Conservation (phyloP, 2,797 vertebrate species). For the Lacerta bilineata region DNA sequence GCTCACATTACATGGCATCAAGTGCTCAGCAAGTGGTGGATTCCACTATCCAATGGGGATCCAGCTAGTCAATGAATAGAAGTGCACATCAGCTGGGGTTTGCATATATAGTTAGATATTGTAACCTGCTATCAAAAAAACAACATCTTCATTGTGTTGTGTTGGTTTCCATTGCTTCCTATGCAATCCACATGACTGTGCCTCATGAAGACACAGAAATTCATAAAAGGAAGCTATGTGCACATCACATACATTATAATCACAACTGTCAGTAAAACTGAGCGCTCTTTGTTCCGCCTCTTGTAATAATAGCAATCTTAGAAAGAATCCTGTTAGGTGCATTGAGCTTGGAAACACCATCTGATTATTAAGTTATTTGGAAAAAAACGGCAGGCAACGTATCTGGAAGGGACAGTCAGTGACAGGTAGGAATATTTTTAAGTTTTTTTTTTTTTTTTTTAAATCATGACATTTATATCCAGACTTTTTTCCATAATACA, state of each 20-base stretch:
- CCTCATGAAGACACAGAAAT: slow-evolving; percentile 27
- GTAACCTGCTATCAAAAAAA: slow-evolving; percentile 26
- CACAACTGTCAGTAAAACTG: slow-evolving; percentile 53
- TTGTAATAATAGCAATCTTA: slow-evolving; percentile 46
- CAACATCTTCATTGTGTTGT: background rate
- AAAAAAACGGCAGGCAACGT: background rate
- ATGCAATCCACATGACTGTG: slow-evolving; percentile 5
- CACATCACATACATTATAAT: slow-evolving; percentile 50
- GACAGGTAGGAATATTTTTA: background rate
- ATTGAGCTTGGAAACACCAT: slow-evolving; percentile 47
- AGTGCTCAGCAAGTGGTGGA: background rate
- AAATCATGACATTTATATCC: background rate
- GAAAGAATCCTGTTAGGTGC: slow-evolving; percentile 44
- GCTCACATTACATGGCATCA: background rate
- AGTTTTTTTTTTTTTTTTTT: too few species aligned
- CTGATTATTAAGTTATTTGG: slow-evolving; percentile 35
- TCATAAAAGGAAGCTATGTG: slow-evolving; percentile 44
- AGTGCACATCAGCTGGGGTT: background rate
- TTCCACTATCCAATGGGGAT: slow-evolving; percentile 18
- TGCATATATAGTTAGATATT: slow-evolving; percentile 30
- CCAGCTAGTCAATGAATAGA: background rate
- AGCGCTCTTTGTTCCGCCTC: slow-evolving; percentile 49
- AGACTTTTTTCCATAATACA: background rate
- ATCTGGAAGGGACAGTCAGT: slow-evolving; percentile 40
- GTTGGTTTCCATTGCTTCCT: slow-evolving; percentile 8